These are phyloP conservation scores for Chromobotia macracanthus DNA, from an alignment of 2,797 vertebrate genomes.

Conservation along the genomic window DNA sequence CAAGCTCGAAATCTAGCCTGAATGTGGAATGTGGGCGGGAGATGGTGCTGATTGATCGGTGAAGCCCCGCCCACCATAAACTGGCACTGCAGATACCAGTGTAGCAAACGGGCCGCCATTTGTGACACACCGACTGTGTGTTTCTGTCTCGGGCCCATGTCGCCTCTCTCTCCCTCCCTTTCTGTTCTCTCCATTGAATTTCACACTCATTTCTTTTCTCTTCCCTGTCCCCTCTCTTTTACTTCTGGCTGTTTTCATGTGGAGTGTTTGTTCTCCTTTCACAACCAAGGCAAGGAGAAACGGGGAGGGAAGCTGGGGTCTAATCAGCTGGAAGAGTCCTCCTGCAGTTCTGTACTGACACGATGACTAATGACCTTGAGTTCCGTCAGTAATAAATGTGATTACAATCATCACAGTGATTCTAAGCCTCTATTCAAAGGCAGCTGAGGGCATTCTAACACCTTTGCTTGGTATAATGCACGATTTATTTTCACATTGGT, in stretches of 20 bases:
- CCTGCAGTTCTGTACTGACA: constrained; percentile 18
- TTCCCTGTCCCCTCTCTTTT: constrained; percentile 16
- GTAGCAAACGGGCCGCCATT: constrained; percentile 50
- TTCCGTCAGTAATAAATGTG: constrained; percentile 34
- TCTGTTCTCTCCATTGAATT: constrained; percentile 5
- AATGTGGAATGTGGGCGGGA: constrained; percentile 56
- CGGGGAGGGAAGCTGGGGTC: constrained; percentile 2
- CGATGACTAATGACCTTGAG: constrained; percentile 42
- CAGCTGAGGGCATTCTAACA: background rate
- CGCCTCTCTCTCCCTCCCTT: constrained; percentile 8
- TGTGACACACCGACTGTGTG: constrained; percentile 37
- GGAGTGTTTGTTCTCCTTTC: constrained; percentile 32
- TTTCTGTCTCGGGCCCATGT: constrained; percentile 17
- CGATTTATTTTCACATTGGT: constrained; percentile 40
- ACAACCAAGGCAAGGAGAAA: constrained; percentile 2
- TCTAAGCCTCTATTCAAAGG: constrained; percentile 50
- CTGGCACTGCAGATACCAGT: constrained; percentile 49
- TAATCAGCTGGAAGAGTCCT: constrained; percentile 37
- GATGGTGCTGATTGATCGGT: constrained; percentile 30
- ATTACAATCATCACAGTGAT: constrained; percentile 41
- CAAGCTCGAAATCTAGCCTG: constrained; percentile 54
- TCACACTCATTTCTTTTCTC: constrained; percentile 16
- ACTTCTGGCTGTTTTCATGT: constrained; percentile 19
- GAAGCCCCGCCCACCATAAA: constrained; percentile 42
- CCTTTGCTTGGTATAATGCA: background rate